Conservation (phyloP, 2,797 vertebrate genomes). For the Clamator glandarius region DNA sequence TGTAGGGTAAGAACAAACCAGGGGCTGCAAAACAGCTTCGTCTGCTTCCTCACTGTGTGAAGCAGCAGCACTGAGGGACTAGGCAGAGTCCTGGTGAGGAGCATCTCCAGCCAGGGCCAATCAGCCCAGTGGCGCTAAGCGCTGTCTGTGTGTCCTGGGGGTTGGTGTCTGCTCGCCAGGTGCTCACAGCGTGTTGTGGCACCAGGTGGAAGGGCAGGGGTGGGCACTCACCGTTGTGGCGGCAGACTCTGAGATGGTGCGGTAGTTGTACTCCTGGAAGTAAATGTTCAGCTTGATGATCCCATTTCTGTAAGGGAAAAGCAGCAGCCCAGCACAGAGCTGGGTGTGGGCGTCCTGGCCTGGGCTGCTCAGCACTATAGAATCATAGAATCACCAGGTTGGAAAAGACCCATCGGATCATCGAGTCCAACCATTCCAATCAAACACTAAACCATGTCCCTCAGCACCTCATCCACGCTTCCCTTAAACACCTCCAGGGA, state of each 20-base stretch:
- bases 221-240: conserved; percentile 77
- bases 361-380: rapidly evolving
- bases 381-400: too few species aligned
- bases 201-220: too few species aligned
- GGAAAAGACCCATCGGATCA: too few species aligned
- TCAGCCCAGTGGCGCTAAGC: background rate
- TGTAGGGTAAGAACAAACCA: background rate
- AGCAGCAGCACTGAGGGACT: rapidly evolving
- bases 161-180: background rate
- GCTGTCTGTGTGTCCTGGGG: rapidly evolving
- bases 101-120: background rate
- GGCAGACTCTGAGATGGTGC: conserved; percentile 75
- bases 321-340: background rate
- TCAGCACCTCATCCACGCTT: too few species aligned
- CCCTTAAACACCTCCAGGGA: too few species aligned
- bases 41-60: rapidly evolving
- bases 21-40: background rate
- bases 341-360: background rate
- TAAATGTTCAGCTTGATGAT: conserved; percentile 83
- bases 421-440: too few species aligned
- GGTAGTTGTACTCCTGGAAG: conserved; percentile 85
- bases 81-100: background rate
- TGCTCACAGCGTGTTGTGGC: too few species aligned
- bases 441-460: too few species aligned
- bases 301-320: conserved; percentile 65